phyloP scores from a whole-genome alignment of 2,888 invertebrate species.

The Didymodactylos carnosus region DNA sequence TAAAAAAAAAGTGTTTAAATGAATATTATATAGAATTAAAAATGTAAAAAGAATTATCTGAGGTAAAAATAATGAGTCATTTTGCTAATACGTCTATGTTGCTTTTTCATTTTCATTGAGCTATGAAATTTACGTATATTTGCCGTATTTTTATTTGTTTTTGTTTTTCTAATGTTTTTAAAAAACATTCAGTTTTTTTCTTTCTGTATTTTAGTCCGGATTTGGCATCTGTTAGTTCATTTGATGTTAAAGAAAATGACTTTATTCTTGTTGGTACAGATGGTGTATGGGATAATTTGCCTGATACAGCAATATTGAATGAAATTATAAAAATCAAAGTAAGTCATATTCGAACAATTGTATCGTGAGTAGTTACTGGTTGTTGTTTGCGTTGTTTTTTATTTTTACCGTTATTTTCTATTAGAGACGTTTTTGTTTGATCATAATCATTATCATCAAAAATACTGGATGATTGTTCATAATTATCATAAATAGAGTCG shows the following conservation, averaged over 20 bases:
- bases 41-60: neutral
- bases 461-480: neutral
- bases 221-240: constrained; percentile 4
- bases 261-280: constrained; percentile 76
- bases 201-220: constrained; percentile 2
- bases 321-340: constrained; percentile 41
- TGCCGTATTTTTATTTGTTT: too few species aligned
- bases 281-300: constrained; percentile 93
- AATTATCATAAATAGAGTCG: neutral
- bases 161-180: neutral
- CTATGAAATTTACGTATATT: too few species aligned
- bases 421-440: neutral
- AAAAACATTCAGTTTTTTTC: neutral
- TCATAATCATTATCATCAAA: neutral
- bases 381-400: too few species aligned
- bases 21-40: neutral
- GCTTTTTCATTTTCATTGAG: too few species aligned
- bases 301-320: constrained; percentile 64
- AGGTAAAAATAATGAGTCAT: neutral
- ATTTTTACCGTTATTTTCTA: neutral
- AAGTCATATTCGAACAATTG: neutral
- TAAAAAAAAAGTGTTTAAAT: too few species aligned
- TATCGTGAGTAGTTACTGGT: neutral
- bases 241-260: constrained; percentile 62
- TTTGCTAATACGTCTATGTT: neutral